Base-by-base conservation (phyloP, 1,140 invertebrate genomes). In the Platyscapa corneri region DNA sequence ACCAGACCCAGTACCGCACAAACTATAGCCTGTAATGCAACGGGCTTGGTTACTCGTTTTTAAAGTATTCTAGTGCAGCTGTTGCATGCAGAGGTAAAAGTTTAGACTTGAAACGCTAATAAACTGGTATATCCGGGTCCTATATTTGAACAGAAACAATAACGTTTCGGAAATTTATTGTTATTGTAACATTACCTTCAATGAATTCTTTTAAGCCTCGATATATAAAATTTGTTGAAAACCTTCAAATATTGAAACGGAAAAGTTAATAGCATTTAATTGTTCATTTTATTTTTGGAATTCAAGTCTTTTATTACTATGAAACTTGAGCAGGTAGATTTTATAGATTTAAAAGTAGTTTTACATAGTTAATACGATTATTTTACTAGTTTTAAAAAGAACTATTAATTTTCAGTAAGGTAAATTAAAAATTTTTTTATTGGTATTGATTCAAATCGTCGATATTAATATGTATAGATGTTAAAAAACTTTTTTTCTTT, bases 1-100 rank as follows among this genome's bases (percentile, higher is more conserved):
- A 92, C 37, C n/a, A 94, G 88, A 83, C 93, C 93, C 86, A 94
- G 91, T 56, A 94, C 92, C 87, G 95, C 94, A 89, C 94, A 95
- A 60, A 95, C 91, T 87, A 94, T 92, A 80, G 94, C 93, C 95
- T 95, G 67, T 42, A 42, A 27, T 10, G 18, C 27, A 1, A 42
- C 20, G 8, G 5, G 0, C 6, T 74, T 20, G 34, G 37, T 42
- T 42, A 74, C 6, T 60, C 23, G 0, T 27, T 14, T 23, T 23
- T 5, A 1, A 3, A 5, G 20, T 60, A 3, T 60, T 60, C 10
- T 23, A 60, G 56, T 27, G 20, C 23, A 60, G 56, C 23, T 14
- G 23, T 60, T 60, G 27, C 3, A 16, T 16, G 16, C 49, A 18
- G 18, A 12, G 6, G 49, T 2, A 53, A 53, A 12, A 18, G 12